phyloP scores from a whole-genome alignment of 2,113 vertebrate genomes.

The Vulpes ferrilata region DNA sequence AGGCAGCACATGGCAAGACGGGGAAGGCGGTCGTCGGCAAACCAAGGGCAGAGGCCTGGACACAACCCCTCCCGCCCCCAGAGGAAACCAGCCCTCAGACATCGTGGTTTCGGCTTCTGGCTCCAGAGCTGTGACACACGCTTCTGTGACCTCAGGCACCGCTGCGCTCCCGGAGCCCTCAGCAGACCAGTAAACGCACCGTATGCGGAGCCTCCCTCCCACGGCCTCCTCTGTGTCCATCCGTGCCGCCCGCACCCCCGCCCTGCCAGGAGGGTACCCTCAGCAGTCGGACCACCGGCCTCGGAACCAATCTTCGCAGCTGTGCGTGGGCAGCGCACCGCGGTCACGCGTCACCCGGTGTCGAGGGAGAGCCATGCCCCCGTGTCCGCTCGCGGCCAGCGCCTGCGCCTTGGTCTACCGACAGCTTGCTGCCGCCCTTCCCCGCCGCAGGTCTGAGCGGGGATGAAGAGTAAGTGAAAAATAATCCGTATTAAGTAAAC shows the following conservation, averaged over 20 bases:
- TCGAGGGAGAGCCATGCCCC: rapidly evolving
- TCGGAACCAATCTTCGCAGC: rapidly evolving
- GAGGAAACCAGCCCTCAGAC: neutral
- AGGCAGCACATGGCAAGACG: neutral
- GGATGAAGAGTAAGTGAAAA: rapidly evolving
- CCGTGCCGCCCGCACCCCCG: rapidly evolving
- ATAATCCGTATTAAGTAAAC: neutral
- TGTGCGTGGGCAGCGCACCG: rapidly evolving
- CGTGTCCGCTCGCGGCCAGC: rapidly evolving
- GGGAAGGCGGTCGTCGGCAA: neutral
- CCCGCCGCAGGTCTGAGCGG: rapidly evolving
- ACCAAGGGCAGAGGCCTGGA: neutral
- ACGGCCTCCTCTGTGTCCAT: too few relatives aligned
- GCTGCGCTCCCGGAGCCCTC: rapidly evolving
- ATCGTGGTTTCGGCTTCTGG: neutral
- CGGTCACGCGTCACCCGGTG: rapidly evolving
- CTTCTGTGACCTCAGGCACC: neutral
- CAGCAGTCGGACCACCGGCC: neutral
- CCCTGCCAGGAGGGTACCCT: neutral
- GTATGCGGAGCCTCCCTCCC: neutral
- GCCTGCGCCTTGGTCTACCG: rapidly evolving
- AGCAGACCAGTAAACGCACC: neutral
- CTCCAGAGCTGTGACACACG: neutral
- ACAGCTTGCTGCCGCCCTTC: rapidly evolving
- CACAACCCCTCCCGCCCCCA: neutral